Evolutionary conservation across 2,113 vertebrate species (phyloP).

Genomic region (Malurus elegans): DNA sequence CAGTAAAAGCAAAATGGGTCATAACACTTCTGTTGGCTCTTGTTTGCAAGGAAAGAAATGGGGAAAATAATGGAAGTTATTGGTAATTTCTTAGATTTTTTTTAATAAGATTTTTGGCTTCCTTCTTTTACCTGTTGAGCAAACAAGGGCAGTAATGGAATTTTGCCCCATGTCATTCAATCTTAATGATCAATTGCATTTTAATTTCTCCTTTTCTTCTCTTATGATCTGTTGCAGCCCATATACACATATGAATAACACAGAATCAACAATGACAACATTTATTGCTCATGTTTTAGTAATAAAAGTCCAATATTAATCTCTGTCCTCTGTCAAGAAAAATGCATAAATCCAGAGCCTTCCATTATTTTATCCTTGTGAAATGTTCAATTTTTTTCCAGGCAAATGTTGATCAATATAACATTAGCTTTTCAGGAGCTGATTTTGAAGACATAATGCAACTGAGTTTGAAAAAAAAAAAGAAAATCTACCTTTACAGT

Average conservation of each 20-base stretch:
- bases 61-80: background rate
- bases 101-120: background rate
- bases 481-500: background rate
- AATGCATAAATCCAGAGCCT: background rate
- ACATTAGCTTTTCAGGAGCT: background rate
- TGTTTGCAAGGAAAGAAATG: background rate
- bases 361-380: background rate
- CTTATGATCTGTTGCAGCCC: background rate
- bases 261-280: background rate
- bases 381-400: background rate
- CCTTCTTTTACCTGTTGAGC: background rate
- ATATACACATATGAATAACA: background rate
- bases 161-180: background rate
- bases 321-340: background rate
- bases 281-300: background rate
- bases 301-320: background rate
- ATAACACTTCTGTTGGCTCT: background rate
- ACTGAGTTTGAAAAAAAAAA: background rate
- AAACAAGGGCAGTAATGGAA: background rate
- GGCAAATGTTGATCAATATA: background rate
- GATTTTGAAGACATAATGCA: background rate
- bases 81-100: background rate
- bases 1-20: background rate
- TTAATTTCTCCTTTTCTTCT: background rate
- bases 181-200: background rate